Evolutionary conservation across 1,140 invertebrate genomes (phyloP).

Genomic region (Apis florea): DNA sequence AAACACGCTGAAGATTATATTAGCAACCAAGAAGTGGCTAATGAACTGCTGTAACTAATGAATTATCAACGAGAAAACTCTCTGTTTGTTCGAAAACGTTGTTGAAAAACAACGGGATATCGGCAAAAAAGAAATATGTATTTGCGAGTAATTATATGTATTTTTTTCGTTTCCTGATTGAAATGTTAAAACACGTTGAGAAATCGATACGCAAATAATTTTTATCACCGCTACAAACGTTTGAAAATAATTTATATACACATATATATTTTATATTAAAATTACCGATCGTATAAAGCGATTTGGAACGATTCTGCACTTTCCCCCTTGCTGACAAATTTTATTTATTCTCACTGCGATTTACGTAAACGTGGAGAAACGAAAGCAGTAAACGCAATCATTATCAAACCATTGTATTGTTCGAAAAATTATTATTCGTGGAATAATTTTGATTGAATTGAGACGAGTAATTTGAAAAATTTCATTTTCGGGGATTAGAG

Average conservation of each 20-base stretch:
- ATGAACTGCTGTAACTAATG: slow-evolving; percentile 1
- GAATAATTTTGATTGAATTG: not conserved
- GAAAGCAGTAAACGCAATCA: too few species aligned
- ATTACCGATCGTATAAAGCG: too few species aligned
- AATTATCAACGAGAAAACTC: not conserved
- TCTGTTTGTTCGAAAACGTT: not conserved
- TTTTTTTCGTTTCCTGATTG: too few species aligned
- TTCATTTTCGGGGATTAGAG: not conserved
- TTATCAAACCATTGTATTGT: not conserved
- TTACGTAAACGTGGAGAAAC: slow-evolving; percentile 29
- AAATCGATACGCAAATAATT: too few species aligned
- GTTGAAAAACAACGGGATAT: not conserved
- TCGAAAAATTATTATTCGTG: not conserved
- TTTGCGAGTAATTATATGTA: too few species aligned
- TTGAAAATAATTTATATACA: too few species aligned
- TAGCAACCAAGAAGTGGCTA: slow-evolving; percentile 2
- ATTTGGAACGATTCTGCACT: too few species aligned
- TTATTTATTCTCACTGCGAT: not conserved
- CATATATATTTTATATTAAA: too few species aligned
- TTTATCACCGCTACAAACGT: too few species aligned
- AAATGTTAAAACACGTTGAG: too few species aligned
- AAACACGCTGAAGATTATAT: slow-evolving; percentile 6
- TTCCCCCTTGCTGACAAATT: not conserved
- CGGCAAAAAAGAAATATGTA: too few species aligned
- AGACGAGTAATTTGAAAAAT: not conserved